Conservation (phyloP, 2,113 vertebrate species). For the Strix aluco region DNA sequence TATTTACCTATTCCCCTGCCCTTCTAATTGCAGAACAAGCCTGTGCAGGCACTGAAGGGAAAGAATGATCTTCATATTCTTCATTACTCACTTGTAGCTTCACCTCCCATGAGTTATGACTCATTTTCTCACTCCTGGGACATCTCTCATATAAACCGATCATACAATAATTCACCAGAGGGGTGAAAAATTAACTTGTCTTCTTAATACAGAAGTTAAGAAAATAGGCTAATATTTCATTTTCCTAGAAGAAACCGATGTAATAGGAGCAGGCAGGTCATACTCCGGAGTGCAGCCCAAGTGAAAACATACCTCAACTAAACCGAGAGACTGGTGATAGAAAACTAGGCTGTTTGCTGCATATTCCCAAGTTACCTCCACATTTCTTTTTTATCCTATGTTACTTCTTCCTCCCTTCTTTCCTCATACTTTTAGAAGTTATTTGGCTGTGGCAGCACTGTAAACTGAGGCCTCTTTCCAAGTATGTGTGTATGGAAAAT, state of each 20-base stretch:
- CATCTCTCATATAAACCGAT: constrained; percentile 57
- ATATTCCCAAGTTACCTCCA: not conserved
- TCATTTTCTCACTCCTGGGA: constrained; percentile 56
- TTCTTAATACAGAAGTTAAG: constrained; percentile 63
- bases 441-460: not conserved
- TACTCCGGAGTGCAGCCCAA: not conserved
- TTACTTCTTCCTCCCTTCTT: not conserved
- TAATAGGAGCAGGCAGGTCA: constrained; percentile 24
- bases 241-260: not conserved
- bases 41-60: not conserved
- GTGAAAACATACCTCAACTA: not conserved
- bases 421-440: not conserved
- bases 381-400: not conserved
- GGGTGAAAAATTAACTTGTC: constrained; percentile 73
- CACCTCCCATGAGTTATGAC: constrained; percentile 64
- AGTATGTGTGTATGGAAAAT: not conserved
- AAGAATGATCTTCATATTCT: constrained; percentile 45
- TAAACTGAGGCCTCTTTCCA: constrained; percentile 10
- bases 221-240: constrained; percentile 70
- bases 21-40: constrained; percentile 47
- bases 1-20: constrained; percentile 5
- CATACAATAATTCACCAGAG: constrained; percentile 57
- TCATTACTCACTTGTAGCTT: constrained; percentile 59
- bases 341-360: not conserved
- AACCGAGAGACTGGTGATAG: not conserved